phyloP scores from a whole-genome alignment of 2,888 invertebrate species.

The Timema cristinae region DNA sequence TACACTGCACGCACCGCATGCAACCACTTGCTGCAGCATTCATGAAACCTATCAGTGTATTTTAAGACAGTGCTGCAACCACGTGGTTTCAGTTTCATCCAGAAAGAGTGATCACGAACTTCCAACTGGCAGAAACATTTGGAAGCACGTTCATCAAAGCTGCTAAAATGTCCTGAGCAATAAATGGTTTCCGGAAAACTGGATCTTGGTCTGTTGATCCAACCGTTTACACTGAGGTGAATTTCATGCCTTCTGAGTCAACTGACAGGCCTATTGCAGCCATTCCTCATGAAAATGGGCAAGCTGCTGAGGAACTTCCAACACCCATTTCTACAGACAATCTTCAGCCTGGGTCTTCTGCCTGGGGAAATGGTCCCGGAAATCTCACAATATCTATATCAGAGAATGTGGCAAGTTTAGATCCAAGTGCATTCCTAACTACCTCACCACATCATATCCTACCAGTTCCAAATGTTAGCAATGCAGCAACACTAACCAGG shows the following conservation, averaged over 20 bases:
- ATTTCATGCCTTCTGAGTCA: constrained; percentile 15
- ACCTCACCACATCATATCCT: constrained; percentile 6
- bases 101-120: constrained; percentile 19
- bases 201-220: constrained; percentile 15
- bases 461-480: too few relatives aligned
- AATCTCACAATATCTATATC: constrained; percentile 2
- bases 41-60: constrained; percentile 20
- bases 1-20: background rate
- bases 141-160: constrained; percentile 20
- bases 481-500: too few relatives aligned
- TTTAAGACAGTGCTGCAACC: constrained; percentile 15
- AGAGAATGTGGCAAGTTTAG: constrained; percentile 2
- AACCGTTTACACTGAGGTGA: constrained; percentile 15
- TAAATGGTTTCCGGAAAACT: constrained; percentile 20
- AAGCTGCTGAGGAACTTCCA: background rate
- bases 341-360: constrained; percentile 7
- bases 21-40: constrained; percentile 12
- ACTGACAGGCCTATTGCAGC: background rate
- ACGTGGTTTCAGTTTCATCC: constrained; percentile 18
- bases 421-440: background rate
- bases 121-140: constrained; percentile 13
- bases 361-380: background rate
- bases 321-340: background rate
- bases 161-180: constrained; percentile 12
- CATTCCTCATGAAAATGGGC: background rate